Base-by-base conservation (phyloP, 2,888 invertebrate genomes). In the Mesochorus sp. region DNA sequence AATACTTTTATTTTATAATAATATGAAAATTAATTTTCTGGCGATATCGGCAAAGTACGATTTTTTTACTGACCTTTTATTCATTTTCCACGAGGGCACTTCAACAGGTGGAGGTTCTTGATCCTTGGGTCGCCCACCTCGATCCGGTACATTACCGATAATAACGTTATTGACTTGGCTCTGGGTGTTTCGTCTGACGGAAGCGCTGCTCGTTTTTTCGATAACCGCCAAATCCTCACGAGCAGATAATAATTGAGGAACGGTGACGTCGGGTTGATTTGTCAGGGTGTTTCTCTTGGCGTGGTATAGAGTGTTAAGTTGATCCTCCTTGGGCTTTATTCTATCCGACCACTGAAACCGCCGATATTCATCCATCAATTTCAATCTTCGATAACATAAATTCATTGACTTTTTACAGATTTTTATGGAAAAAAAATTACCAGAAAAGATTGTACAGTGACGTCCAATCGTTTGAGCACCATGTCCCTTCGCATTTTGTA, bases 381-480 rank as follows among this genome's bases (percentile, higher is more conserved):
- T 8, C 5, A 37, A 24, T 70, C 5, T 28, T 53, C 28, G 2
- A 62, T 70, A 39, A n/a, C 5, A 1, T 1, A 12, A 10, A 55
- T 55, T 64, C 39, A 10, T 8, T 3, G 44, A 17, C 8, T 44
- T 2, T 44, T 2, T 5, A 2, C 28, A 21, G 24, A 24, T 14
- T 3, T 12, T 19, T 59, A 24, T 19, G n/a, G n/a, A n/a, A 24
- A 28, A n/a, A 19, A 66, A 78, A 80, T 84, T 88, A 96, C 97
- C 94, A 97, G 95, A 91, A 99, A 99, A 66, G 99, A 99, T 91
- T 98, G 97, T 85, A 99, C 95, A 0, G 99, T 99, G 76, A 98
- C 98, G 90, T 99, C 99, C 34, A 99, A 92, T 57, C 99, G 93
- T 61, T 97, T 97, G 3, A 99, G 92, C 80, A 99, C 93, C 92